Conservation (phyloP, 2,888 invertebrate genomes). For the Rhagonycha lutea region DNA sequence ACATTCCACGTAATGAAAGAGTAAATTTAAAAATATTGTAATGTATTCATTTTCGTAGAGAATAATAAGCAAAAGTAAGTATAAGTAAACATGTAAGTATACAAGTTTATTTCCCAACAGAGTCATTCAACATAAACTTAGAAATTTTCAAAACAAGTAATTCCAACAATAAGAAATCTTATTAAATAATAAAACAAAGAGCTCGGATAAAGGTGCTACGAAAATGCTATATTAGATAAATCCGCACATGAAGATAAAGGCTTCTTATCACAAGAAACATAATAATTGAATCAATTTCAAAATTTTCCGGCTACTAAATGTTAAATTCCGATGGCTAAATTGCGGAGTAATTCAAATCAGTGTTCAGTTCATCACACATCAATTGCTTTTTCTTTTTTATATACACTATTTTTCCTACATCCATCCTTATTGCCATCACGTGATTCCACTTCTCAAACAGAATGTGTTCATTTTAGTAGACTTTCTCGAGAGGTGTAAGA, state of each 20-base stretch:
- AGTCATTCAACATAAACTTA: conserved; percentile 1
- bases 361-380: conserved; percentile 28
- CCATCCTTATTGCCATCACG: neutral
- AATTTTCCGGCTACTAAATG: conserved; percentile 19
- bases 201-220: neutral
- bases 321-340: conserved; percentile 22
- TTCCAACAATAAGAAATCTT: neutral
- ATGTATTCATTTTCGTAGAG: neutral
- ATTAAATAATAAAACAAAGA: neutral
- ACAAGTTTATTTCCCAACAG: conserved; percentile 2
- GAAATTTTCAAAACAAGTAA: neutral
- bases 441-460: neutral
- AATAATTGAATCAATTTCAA: conserved; percentile 13
- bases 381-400: conserved; percentile 14
- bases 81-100: neutral
- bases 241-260: neutral
- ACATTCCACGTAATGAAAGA: neutral
- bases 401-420: neutral
- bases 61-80: neutral
- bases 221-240: neutral
- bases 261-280: neutral
- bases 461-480: conserved; percentile 11
- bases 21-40: neutral
- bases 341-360: conserved; percentile 28
- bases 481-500: conserved; percentile 30